Percentiles rank a stretch among this genome's conserved stretches.
These are phyloP conservation scores for Grapholita molesta DNA, from an alignment of 1,140 invertebrate species.

Conservation along the genomic window DNA sequence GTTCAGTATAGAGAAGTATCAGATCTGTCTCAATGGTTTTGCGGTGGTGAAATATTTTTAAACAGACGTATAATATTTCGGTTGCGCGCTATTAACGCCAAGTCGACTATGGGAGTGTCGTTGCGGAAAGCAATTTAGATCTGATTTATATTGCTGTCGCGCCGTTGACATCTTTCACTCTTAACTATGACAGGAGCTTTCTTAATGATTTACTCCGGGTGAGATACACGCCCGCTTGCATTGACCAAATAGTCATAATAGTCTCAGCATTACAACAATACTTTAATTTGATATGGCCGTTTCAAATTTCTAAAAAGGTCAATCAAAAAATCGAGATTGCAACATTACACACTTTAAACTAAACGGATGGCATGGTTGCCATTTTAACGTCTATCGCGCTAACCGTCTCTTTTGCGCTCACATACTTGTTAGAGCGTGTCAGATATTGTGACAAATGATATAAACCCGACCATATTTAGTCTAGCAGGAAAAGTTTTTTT, in stretches of 20 bases:
- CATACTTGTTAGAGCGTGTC: too few species aligned
- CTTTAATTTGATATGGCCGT: too few species aligned
- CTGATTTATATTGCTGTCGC: conserved; percentile 59
- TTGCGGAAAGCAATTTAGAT: conserved; percentile 69
- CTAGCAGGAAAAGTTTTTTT: too few species aligned
- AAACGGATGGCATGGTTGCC: too few species aligned
- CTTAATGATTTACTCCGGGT: conserved; percentile 55
- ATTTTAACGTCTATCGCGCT: too few species aligned
- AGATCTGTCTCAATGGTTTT: neutral
- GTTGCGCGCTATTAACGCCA: conserved; percentile 70
- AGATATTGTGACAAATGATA: too few species aligned
- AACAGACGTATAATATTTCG: conserved; percentile 62
- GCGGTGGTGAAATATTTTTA: conserved; percentile 36
- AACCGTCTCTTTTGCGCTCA: too few species aligned
- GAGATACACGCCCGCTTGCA: conserved; percentile 40
- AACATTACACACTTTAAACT: too few species aligned
- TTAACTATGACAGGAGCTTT: conserved; percentile 65
- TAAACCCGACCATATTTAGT: too few species aligned
- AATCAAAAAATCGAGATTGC: too few species aligned
- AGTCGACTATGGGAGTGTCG: conserved; percentile 63
- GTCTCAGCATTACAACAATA: neutral
- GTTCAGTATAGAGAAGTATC: neutral
- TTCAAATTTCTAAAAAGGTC: too few species aligned
- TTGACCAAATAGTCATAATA: conserved; percentile 37
- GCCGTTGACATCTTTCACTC: conserved; percentile 58